Base-by-base conservation (phyloP, 2,888 invertebrate genomes). In the Drosophila pseudotalamancana region DNA sequence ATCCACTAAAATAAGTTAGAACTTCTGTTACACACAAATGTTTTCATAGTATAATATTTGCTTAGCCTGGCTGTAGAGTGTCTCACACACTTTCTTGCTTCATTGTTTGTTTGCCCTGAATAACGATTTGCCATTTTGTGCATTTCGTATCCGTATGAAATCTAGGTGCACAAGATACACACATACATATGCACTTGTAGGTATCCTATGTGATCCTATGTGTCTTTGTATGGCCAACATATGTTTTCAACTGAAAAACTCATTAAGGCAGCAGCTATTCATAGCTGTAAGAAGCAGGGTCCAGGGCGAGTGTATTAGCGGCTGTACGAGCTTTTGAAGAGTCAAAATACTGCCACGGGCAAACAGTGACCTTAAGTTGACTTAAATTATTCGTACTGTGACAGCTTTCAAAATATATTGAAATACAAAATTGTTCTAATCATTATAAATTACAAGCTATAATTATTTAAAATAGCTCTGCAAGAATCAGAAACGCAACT, bases 111-210 rank as follows among this genome's bases (percentile, higher is more conserved):
- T 48, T 73, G 73, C 59, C 51, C 61, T 74, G 63, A 70, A 57
- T 71, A 42, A 42, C 23, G 23, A 59, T 77, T 77, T 77, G 63
- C 67, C 78, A 74, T 74, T 63, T 74, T 77, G 81, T 63, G 55
- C 81, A 71, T 77, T 81, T 74, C 43, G 31, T 35, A 56, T 50
- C 48, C 9, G 37, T 29, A 9, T 29, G 34, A 51, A 42, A 16
- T 34, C 46, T 34, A 34, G 23, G 23, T 48, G 34, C 34, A 16
- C 11, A 6, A 31, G 31, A 14, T n/a, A n/a, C 32, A 29, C 11
- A 3, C 11, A 14, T 27, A n/a, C 14, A 6, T 18, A 8, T 45
- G 32, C n/a, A 46, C 4, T 21, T 35, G 19, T n/a, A 25, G 34
- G 35, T 12, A 49, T 31, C 19, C 46, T 19, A 34, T 34, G 42